phyloP scores from a whole-genome alignment of 2,888 invertebrate species.

The Apamea epomidion region DNA sequence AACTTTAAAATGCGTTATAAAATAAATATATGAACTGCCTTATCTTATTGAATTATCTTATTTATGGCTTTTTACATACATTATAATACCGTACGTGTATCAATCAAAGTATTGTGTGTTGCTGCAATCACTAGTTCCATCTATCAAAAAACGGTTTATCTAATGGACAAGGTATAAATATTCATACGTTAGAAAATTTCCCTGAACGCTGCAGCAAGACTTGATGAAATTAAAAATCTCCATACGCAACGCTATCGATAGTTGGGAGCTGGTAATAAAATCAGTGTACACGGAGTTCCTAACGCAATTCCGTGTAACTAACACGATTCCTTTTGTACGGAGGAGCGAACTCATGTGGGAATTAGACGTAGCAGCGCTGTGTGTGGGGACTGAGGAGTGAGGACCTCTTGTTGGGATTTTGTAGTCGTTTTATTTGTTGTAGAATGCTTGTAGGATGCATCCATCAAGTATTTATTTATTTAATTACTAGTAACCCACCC shows the following conservation, averaged over 20 bases:
- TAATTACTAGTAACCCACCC: too few relatives aligned
- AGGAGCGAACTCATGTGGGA: conserved; percentile 33
- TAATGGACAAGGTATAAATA: not conserved
- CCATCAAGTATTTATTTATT: not conserved
- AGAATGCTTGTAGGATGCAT: not conserved
- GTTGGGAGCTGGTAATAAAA: conserved; percentile 30
- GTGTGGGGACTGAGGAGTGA: too few relatives aligned
- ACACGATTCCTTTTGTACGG: conserved; percentile 46
- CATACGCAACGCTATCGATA: not conserved
- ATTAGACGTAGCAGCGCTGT: conserved; percentile 17
- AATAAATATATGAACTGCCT: too few relatives aligned
- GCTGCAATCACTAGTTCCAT: too few relatives aligned
- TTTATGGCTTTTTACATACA: too few relatives aligned
- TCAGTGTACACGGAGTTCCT: conserved; percentile 26
- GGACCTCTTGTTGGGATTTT: not conserved
- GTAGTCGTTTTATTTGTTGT: not conserved
- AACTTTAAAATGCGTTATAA: too few relatives aligned
- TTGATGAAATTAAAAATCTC: conserved; percentile 13
- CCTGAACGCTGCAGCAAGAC: not conserved
- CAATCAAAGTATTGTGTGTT: too few relatives aligned
- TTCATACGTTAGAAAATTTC: not conserved
- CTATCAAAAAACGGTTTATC: too few relatives aligned
- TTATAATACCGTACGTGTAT: too few relatives aligned
- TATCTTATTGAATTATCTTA: too few relatives aligned
- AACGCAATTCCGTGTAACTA: conserved; percentile 46